These are phyloP conservation scores for Drosophila monieri DNA, from an alignment of 2,888 invertebrate genomes.

Conservation along the genomic window DNA sequence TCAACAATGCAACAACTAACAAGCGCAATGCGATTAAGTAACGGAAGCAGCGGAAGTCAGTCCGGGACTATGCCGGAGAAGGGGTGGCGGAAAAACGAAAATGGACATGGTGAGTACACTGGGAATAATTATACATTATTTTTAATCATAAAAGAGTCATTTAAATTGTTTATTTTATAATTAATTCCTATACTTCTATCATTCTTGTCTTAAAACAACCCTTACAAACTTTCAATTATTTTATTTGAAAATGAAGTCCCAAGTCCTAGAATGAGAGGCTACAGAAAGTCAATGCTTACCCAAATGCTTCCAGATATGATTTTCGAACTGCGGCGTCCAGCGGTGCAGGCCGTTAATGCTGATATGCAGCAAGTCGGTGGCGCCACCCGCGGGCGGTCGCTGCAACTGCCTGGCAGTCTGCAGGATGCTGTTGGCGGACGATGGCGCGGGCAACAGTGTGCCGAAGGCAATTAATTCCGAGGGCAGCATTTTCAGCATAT, in stretches of 20 bases:
- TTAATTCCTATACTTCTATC: no score
- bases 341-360: constrained; percentile 83
- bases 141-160: neutral
- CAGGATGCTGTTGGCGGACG: constrained; percentile 25
- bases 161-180: no score
- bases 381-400: constrained; percentile 44
- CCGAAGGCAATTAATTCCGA: constrained; percentile 84
- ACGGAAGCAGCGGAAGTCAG: constrained; percentile 45
- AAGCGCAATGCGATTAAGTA: constrained; percentile 62
- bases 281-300: no score
- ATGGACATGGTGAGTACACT: constrained; percentile 9
- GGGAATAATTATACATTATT: neutral
- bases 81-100: neutral
- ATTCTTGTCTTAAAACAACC: no score
- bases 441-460: constrained; percentile 79
- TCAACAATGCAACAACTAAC: constrained; percentile 64
- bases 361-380: constrained; percentile 80
- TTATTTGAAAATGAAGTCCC: no score
- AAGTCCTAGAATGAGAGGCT: no score
- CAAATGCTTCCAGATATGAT: constrained; percentile 84
- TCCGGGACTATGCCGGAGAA: constrained; percentile 1
- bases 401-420: constrained; percentile 57
- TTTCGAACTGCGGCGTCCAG: constrained; percentile 83
- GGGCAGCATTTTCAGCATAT: constrained; percentile 83
- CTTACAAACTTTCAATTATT: no score